Evolutionary conservation across 35 echinoderm and acorn worm species (phyloP).

Genomic region (Ophioderma brevispina): DNA sequence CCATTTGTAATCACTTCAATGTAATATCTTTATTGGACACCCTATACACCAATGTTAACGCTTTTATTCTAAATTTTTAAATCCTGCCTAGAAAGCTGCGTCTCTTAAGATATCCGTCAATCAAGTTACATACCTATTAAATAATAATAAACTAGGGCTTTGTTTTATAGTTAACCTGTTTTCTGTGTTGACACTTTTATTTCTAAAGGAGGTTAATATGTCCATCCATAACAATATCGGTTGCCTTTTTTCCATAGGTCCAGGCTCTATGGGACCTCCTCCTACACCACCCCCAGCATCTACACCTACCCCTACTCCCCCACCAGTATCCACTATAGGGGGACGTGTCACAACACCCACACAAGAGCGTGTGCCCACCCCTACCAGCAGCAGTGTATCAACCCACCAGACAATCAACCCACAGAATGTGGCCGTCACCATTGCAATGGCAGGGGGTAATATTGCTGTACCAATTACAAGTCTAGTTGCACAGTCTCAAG

Average conservation of each 20-base stretch:
- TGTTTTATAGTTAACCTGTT: too few species aligned
- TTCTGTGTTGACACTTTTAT: too few species aligned
- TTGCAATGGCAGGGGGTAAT: background rate
- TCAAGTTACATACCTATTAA: too few species aligned
- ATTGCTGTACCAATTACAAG: background rate
- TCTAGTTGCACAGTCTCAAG: background rate
- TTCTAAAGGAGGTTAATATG: too few species aligned
- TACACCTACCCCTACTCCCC: background rate
- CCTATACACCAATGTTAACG: too few species aligned
- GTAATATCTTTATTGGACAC: too few species aligned
- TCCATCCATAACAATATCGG: too few species aligned
- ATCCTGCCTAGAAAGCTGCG: too few species aligned
- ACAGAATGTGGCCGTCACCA: background rate
- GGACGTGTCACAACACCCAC: background rate
- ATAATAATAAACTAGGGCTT: too few species aligned
- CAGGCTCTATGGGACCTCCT: conserved; percentile 7
- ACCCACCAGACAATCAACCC: background rate
- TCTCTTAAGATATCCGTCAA: too few species aligned
- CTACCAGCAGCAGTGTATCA: background rate
- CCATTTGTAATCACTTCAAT: too few species aligned
- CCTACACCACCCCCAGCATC: background rate
- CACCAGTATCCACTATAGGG: background rate
- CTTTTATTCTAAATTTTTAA: too few species aligned
- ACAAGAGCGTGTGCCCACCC: background rate
- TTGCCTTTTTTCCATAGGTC: background rate